Evolutionary conservation across 2,888 invertebrate species (phyloP).

Genomic region (Napeogenes inachia): DNA sequence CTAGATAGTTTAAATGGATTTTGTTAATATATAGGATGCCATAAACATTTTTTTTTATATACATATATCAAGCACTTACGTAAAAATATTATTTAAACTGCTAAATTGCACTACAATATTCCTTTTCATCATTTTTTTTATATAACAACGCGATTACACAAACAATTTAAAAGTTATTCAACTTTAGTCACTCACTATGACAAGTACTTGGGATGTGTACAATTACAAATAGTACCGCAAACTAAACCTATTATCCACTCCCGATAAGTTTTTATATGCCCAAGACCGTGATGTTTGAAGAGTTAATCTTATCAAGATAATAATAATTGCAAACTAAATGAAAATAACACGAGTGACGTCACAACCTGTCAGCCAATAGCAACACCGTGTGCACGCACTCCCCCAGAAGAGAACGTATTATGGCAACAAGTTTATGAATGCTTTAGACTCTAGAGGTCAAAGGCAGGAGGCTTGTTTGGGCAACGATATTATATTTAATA

Average conservation of each 20-base stretch:
- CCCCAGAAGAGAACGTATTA: slow-evolving; percentile 39
- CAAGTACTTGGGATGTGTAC: slow-evolving; percentile 11
- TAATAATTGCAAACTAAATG: slow-evolving; percentile 48
- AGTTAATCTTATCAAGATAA: slow-evolving; percentile 57
- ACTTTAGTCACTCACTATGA: slow-evolving; percentile 2
- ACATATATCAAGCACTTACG: slow-evolving; percentile 49
- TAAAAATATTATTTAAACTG: slow-evolving; percentile 53
- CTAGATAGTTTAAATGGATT: background rate
- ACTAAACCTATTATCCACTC: slow-evolving; percentile 33
- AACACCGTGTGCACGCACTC: slow-evolving; percentile 52
- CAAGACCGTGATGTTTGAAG: slow-evolving; percentile 33
- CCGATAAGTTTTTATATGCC: slow-evolving; percentile 50
- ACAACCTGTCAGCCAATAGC: slow-evolving; percentile 51
- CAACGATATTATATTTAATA: slow-evolving; percentile 13
- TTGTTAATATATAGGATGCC: no score
- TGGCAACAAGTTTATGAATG: no score
- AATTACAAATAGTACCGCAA: slow-evolving; percentile 41
- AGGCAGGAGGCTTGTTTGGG: slow-evolving; percentile 38
- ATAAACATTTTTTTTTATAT: no score
- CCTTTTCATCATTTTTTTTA: slow-evolving; percentile 60
- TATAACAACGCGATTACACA: background rate
- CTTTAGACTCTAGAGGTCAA: slow-evolving; percentile 47
- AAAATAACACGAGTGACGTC: slow-evolving; percentile 65
- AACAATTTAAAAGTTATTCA: background rate
- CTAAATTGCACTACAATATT: slow-evolving; percentile 58